Evolutionary conservation across 2,113 vertebrate genomes (phyloP).

Genomic region (Grallaria varia): DNA sequence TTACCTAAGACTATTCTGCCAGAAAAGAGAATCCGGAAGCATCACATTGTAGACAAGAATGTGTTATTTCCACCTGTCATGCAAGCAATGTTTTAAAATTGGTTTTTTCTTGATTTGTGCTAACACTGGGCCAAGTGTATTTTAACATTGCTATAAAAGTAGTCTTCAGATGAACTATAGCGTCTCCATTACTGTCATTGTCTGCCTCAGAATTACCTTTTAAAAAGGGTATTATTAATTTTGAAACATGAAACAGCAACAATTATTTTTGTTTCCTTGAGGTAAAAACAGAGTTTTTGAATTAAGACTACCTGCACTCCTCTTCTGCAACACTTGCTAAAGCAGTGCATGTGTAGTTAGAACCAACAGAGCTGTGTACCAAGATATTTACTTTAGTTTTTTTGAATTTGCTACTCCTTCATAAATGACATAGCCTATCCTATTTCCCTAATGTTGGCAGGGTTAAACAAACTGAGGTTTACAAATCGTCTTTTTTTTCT

Average conservation of each 20-base stretch:
- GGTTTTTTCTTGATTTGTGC: neutral
- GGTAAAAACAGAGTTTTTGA: neutral
- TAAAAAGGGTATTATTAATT: neutral
- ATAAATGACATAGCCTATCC: neutral
- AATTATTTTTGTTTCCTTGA: neutral
- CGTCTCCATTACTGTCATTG: neutral
- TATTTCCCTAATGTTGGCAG: neutral
- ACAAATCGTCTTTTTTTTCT: neutral
- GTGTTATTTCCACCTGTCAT: neutral
- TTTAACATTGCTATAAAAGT: neutral
- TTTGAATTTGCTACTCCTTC: neutral
- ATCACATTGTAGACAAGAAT: neutral
- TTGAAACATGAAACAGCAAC: neutral
- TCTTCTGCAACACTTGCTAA: neutral
- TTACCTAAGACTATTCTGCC: neutral
- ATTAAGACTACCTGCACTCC: neutral
- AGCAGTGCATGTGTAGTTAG: neutral
- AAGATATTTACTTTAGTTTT: neutral
- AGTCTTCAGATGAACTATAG: neutral
- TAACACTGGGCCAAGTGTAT: neutral
- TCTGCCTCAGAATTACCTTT: neutral
- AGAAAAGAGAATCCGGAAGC: neutral
- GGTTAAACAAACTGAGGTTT: neutral
- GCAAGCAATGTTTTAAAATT: neutral
- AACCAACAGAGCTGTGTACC: neutral